Conservation (phyloP, 2,113 vertebrate genomes). For the Brachyistius frenatus region DNA sequence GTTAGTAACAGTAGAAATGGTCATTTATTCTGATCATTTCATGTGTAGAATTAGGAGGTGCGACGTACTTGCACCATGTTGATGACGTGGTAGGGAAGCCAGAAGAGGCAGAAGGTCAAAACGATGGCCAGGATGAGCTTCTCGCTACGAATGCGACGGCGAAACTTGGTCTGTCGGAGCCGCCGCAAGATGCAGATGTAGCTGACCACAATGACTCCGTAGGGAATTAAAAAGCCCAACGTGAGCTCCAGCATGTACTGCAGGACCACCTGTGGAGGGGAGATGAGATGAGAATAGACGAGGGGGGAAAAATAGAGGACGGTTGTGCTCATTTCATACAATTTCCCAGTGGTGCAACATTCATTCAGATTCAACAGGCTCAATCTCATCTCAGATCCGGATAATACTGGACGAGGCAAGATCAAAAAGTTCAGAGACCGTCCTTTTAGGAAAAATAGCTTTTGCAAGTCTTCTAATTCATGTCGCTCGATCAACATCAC, state of each 20-base stretch:
- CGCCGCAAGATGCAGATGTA: slow-evolving; percentile 85
- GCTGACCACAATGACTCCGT: slow-evolving; percentile 84
- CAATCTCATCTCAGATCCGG: too few relatives aligned
- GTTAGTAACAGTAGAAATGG: slow-evolving; percentile 3
- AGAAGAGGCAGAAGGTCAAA: slow-evolving; percentile 88
- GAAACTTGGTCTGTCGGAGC: slow-evolving; percentile 84
- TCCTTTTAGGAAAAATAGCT: too few relatives aligned
- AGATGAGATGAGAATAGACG: background rate
- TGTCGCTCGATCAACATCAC: too few relatives aligned
- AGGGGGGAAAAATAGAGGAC: background rate
- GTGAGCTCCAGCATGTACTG: slow-evolving; percentile 88
- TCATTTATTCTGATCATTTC: too few relatives aligned
- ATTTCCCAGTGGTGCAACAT: too few relatives aligned
- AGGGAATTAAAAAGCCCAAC: slow-evolving; percentile 88
- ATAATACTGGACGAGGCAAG: too few relatives aligned
- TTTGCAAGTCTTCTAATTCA: too few relatives aligned
- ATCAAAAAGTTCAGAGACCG: too few relatives aligned
- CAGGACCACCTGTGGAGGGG: slow-evolving; percentile 72
- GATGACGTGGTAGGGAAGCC: slow-evolving; percentile 91
- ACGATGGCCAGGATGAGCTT: slow-evolving; percentile 90
- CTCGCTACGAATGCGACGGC: slow-evolving; percentile 82
- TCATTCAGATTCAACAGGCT: too few relatives aligned
- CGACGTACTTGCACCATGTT: slow-evolving; percentile 86
- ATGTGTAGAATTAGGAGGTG: background rate
- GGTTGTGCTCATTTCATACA: too few relatives aligned